These are phyloP conservation scores for Enteromius mattozi DNA, from an alignment of 2,797 vertebrate genomes.

Conservation along the genomic window DNA sequence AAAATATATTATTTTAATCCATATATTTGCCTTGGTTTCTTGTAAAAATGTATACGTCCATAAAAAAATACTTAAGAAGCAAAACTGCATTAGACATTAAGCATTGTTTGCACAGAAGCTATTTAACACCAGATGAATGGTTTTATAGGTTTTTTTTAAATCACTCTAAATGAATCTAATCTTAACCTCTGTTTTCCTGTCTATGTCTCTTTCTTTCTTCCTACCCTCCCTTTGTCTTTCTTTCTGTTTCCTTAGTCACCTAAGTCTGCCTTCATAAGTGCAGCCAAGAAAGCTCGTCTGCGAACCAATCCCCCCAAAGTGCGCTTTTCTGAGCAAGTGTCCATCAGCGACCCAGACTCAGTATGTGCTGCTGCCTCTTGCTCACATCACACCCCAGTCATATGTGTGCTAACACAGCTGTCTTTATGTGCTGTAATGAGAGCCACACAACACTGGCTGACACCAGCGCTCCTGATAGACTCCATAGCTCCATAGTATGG, in stretches of 20 bases:
- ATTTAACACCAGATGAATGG: neutral
- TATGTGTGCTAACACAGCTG: conserved; percentile 46
- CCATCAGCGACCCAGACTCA: conserved; percentile 92
- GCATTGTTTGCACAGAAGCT: neutral
- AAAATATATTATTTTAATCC: neutral
- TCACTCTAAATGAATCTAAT: neutral
- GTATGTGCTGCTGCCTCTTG: conserved; percentile 77
- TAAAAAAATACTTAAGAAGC: neutral
- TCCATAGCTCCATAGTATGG: conserved; percentile 9
- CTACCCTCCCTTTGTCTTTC: conserved; percentile 51
- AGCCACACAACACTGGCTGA: conserved; percentile 34
- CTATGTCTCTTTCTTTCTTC: conserved; percentile 55
- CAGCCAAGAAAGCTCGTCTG: conserved; percentile 95
- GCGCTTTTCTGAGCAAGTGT: conserved; percentile 97
- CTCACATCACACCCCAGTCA: conserved; percentile 47
- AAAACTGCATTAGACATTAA: neutral
- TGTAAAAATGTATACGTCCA: neutral
- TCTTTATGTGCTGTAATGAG: conserved; percentile 49
- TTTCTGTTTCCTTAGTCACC: conserved; percentile 84
- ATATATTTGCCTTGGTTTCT: neutral
- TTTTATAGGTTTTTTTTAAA: neutral
- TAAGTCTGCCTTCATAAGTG: conserved; percentile 98
- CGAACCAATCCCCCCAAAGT: conserved; percentile 95
- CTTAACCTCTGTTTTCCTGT: conserved; percentile 21
- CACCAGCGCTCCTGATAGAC: neutral